Percentiles rank a stretch among this genome's conserved stretches.
Conservation (phyloP, 1,140 invertebrate genomes). For the Rhopalosiphum padi region DNA sequence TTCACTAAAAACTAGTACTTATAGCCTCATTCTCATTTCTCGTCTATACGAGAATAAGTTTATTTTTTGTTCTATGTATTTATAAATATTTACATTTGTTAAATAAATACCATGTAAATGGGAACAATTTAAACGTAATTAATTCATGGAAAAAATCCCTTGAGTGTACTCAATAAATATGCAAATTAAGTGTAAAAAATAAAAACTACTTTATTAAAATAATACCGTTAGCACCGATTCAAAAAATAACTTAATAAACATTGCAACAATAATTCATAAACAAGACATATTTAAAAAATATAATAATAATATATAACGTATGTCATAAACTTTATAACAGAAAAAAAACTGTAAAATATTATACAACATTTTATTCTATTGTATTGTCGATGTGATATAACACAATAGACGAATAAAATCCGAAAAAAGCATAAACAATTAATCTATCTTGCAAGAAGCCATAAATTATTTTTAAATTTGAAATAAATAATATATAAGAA, state of each 20-base stretch:
- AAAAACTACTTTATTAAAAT: neutral
- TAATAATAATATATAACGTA: neutral
- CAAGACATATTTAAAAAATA: neutral
- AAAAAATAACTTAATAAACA: neutral
- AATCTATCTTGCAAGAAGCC: neutral
- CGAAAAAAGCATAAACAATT: neutral
- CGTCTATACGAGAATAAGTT: neutral
- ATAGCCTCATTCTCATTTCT: no score
- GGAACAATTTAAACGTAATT: neutral
- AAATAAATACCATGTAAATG: neutral
- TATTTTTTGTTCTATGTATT: neutral
- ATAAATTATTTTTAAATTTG: neutral
- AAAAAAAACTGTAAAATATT: constrained; percentile 8
- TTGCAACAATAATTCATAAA: neutral
- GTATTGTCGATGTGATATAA: neutral
- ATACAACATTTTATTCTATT: constrained; percentile 12
- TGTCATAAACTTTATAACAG: neutral
- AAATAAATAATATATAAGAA: neutral
- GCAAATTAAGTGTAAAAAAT: neutral
- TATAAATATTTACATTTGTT: neutral
- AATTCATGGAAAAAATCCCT: neutral
- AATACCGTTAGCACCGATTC: neutral
- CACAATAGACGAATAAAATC: constrained; percentile 7
- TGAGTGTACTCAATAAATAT: neutral
- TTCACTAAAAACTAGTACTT: neutral